phyloP scores from a whole-genome alignment of 2,797 vertebrate species.

The Manis pentadactyla region DNA sequence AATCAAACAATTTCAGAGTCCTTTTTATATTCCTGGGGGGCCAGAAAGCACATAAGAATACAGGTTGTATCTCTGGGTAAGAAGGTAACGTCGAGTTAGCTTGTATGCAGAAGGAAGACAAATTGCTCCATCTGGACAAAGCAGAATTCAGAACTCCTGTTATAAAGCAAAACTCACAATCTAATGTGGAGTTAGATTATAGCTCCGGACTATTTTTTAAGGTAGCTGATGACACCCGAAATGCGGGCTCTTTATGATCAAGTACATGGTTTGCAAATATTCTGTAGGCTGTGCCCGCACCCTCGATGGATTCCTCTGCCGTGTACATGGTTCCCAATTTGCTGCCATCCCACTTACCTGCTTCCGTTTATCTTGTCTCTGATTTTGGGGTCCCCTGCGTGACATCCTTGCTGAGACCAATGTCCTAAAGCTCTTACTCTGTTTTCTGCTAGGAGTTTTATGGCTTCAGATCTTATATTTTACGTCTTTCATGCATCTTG shows the following conservation, averaged over 20 bases:
- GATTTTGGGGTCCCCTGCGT: neutral
- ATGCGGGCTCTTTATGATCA: neutral
- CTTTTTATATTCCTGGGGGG: neutral
- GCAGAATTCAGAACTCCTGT: neutral
- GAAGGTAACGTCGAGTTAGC: no score
- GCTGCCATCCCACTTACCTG: rapidly evolving
- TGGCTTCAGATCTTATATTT: neutral
- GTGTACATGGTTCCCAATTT: neutral
- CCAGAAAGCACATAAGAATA: no score
- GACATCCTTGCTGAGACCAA: neutral
- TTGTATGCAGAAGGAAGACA: neutral
- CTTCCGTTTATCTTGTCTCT: neutral
- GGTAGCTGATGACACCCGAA: no score
- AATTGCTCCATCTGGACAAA: neutral
- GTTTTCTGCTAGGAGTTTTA: neutral
- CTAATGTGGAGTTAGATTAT: neutral
- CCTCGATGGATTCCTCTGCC: neutral
- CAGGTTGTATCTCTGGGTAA: neutral
- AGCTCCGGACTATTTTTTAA: no score
- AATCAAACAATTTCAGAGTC: neutral
- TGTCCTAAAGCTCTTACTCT: neutral
- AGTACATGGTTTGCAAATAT: neutral
- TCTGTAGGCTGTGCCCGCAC: neutral
- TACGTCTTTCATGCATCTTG: neutral
- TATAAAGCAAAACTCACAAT: neutral